These are phyloP conservation scores for Drosophila willistoni DNA, from an alignment of 1,140 invertebrate species.

Conservation along the genomic window DNA sequence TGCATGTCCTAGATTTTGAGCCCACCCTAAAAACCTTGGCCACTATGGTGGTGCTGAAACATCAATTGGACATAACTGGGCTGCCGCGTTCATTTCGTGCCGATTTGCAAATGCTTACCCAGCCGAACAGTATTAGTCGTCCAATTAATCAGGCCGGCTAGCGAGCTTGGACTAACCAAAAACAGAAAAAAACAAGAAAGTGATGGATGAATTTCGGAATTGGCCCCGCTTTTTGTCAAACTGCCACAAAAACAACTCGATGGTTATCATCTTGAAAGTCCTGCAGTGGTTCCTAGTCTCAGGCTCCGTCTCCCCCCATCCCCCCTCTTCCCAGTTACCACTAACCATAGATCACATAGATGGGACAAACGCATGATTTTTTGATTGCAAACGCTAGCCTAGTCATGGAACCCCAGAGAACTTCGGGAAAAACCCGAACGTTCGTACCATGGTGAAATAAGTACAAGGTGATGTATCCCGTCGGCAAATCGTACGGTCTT, in stretches of 20 bases:
- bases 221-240: constrained; percentile 12
- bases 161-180: constrained; percentile 27
- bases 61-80: constrained; percentile 86
- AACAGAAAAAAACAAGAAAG: background rate
- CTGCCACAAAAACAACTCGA: constrained; percentile 30
- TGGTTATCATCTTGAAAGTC: background rate
- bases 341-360: no score
- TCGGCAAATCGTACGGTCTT: no score
- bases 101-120: constrained; percentile 84
- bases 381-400: no score
- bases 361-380: no score
- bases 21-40: constrained; percentile 89
- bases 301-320: background rate
- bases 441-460: no score
- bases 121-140: constrained; percentile 82
- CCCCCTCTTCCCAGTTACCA: no score
- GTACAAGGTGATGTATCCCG: no score
- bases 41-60: constrained; percentile 86
- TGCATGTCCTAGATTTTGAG: constrained; percentile 90
- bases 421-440: no score
- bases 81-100: constrained; percentile 86
- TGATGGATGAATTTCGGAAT: constrained; percentile 7
- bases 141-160: constrained; percentile 80
- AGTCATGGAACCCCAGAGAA: no score
- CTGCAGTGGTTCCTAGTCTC: constrained; percentile 9